These are phyloP conservation scores for Erynnis tages DNA, from an alignment of 2,888 invertebrate species.

Conservation along the genomic window DNA sequence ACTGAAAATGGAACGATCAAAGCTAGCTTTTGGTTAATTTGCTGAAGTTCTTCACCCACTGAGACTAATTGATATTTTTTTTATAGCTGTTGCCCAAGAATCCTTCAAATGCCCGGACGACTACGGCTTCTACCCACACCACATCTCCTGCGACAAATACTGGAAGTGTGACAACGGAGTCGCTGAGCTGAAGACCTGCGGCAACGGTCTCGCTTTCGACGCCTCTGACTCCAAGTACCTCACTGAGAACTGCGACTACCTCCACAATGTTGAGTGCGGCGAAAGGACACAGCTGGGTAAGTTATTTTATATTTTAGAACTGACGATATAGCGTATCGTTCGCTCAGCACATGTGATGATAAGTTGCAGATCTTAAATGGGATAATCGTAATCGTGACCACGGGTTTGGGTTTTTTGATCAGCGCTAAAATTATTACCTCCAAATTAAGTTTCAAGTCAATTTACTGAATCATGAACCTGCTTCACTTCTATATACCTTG, in stretches of 20 bases:
- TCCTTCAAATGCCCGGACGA: slow-evolving; percentile 96
- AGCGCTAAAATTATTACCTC: too few species aligned
- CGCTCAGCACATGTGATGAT: too few species aligned
- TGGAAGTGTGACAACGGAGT: slow-evolving; percentile 96
- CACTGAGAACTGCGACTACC: slow-evolving; percentile 97
- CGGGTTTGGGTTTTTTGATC: too few species aligned
- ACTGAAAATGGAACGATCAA: not conserved
- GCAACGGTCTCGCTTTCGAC: slow-evolving; percentile 96
- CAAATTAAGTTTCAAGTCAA: too few species aligned
- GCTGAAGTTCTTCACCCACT: not conserved
- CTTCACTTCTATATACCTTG: too few species aligned
- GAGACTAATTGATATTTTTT: slow-evolving; percentile 21
- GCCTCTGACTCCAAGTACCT: slow-evolving; percentile 93
- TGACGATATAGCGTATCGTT: too few species aligned
- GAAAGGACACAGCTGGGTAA: slow-evolving; percentile 92
- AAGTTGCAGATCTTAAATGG: too few species aligned
- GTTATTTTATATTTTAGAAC: too few species aligned
- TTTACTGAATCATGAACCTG: too few species aligned
- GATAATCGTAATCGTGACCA: too few species aligned
- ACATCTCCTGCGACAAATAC: slow-evolving; percentile 94
- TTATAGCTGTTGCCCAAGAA: slow-evolving; percentile 88
- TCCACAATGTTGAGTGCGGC: slow-evolving; percentile 96
- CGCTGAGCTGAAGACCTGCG: slow-evolving; percentile 95
- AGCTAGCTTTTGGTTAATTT: not conserved
- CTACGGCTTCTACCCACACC: slow-evolving; percentile 96